Conservation (phyloP, 2,888 invertebrate species). For the Synanthedon andrenaeformis region DNA sequence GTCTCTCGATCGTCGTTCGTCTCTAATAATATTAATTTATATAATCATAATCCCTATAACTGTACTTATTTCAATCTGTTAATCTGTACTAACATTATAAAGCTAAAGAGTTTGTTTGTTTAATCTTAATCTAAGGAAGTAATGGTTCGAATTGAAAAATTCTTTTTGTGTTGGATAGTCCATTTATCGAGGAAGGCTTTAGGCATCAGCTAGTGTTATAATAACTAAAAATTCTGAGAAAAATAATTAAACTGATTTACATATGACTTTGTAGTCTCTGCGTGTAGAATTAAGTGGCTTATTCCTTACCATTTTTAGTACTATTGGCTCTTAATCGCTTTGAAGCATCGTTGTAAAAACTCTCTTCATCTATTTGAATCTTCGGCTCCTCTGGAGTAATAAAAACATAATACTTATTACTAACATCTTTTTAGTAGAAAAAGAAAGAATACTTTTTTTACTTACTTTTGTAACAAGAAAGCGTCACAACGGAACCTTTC, state of each 20-base stretch:
- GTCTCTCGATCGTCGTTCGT: slow-evolving; percentile 76
- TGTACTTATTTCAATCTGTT: background rate
- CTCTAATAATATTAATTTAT: slow-evolving; percentile 18
- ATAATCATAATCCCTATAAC: background rate
- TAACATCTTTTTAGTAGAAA: background rate
- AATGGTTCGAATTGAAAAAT: too few relatives aligned
- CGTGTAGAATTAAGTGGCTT: too few relatives aligned
- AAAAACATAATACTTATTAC: background rate
- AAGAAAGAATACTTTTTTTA: slow-evolving; percentile 11
- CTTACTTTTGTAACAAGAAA: slow-evolving; percentile 74
- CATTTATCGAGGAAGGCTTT: too few relatives aligned
- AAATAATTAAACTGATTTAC: background rate
- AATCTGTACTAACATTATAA: too few relatives aligned
- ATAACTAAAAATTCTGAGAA: background rate
- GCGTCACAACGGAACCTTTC: slow-evolving; percentile 68
- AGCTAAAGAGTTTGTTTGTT: too few relatives aligned
- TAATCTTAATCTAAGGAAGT: too few relatives aligned
- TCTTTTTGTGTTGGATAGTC: too few relatives aligned
- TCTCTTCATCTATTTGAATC: slow-evolving; percentile 59
- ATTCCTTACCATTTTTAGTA: slow-evolving; percentile 38
- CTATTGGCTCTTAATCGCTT: slow-evolving; percentile 47
- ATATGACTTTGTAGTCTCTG: too few relatives aligned
- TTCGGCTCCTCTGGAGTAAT: slow-evolving; percentile 53
- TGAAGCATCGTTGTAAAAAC: slow-evolving; percentile 42
- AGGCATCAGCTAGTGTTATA: too few relatives aligned